phyloP scores from a whole-genome alignment of 2,797 vertebrate genomes.

The Pseudocheirus occidentalis region DNA sequence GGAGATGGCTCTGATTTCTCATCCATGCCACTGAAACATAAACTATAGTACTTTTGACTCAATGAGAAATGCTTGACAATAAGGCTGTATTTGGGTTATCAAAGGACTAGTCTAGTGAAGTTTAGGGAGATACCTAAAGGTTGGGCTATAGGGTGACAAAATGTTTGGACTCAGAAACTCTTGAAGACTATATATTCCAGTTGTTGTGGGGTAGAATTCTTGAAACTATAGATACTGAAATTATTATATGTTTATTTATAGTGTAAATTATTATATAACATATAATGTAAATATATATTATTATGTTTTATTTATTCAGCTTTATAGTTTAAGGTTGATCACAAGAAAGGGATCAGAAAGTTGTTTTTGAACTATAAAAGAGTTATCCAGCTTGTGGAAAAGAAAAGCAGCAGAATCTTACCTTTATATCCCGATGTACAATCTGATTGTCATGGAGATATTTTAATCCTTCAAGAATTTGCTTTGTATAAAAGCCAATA shows the following conservation, averaged over 20 bases:
- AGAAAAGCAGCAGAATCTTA: constrained; percentile 71
- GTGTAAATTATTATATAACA: too few relatives aligned
- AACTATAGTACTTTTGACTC: neutral
- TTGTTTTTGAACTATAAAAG: constrained; percentile 43
- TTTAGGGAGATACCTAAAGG: neutral
- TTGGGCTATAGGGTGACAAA: neutral
- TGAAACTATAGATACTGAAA: neutral
- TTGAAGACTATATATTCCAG: neutral
- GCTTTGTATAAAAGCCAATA: constrained; percentile 98
- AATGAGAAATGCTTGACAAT: neutral
- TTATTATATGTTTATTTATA: neutral
- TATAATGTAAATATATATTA: neutral
- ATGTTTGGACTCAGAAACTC: neutral
- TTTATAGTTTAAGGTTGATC: constrained; percentile 10
- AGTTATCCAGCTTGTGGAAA: constrained; percentile 18
- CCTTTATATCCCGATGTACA: constrained; percentile 99
- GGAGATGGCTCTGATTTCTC: neutral
- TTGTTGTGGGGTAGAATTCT: neutral
- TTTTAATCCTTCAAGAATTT: constrained; percentile 98
- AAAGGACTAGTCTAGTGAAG: neutral
- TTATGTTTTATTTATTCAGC: constrained; percentile 10
- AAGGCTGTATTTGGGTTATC: neutral
- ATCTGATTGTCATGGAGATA: constrained; percentile 99
- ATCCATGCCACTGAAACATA: neutral
- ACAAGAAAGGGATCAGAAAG: neutral